These are phyloP conservation scores for Phalloptychus januarius DNA, from an alignment of 2,797 vertebrate genomes.

Conservation along the genomic window DNA sequence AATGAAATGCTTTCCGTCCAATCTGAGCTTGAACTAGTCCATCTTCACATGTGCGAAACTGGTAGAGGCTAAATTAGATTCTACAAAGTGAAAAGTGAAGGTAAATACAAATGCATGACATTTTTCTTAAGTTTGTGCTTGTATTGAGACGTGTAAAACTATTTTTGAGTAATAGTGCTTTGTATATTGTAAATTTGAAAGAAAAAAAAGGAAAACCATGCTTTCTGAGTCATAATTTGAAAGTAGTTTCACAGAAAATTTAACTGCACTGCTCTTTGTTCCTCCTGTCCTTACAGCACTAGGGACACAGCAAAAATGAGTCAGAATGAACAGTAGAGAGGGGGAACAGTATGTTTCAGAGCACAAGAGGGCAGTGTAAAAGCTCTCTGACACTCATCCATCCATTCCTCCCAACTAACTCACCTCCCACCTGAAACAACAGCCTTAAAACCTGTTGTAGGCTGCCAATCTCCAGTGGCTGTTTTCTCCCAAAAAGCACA, in stretches of 20 bases:
- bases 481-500: constrained; percentile 64
- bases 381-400: constrained; percentile 71
- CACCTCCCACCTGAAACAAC: constrained; percentile 83
- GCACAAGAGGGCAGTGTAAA: constrained; percentile 84
- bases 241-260: constrained; percentile 47
- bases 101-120: background rate
- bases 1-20: background rate
- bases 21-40: background rate
- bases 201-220: constrained; percentile 41
- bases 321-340: constrained; percentile 50
- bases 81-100: background rate
- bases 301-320: constrained; percentile 51
- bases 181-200: constrained; percentile 12
- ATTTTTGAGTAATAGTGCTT: constrained; percentile 6
- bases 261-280: constrained; percentile 41
- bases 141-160: background rate
- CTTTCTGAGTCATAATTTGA: constrained; percentile 55
- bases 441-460: constrained; percentile 81
- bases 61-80: background rate
- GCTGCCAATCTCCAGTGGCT: constrained; percentile 75
- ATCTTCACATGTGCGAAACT: background rate
- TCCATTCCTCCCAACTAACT: constrained; percentile 53
- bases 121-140: background rate
- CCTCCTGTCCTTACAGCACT: constrained; percentile 40
- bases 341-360: constrained; percentile 71